Conservation (phyloP, 2,797 vertebrate species). For the Scolopax bukidnonensis region DNA sequence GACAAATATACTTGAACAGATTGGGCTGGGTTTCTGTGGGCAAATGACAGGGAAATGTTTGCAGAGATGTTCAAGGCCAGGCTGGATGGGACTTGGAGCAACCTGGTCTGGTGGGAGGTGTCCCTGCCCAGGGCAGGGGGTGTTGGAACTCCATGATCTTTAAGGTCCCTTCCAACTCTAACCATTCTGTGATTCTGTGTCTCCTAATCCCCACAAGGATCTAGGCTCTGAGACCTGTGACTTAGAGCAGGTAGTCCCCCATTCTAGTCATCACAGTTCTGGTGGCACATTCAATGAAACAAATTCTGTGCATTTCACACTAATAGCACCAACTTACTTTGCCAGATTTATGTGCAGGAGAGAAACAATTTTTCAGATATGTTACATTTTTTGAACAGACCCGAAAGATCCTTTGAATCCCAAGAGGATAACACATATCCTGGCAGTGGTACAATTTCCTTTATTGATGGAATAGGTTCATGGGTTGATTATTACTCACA, state of each 20-base stretch:
- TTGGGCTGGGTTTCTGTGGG: neutral
- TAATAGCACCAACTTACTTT: neutral
- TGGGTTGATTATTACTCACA: neutral
- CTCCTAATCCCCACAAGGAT: neutral
- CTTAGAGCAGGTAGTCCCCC: rapidly evolving
- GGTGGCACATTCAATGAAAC: neutral
- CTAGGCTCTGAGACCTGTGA: neutral
- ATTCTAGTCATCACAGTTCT: neutral
- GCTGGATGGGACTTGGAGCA: no score
- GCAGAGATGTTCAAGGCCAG: no score
- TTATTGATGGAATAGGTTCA: neutral
- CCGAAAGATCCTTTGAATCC: neutral
- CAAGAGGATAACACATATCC: neutral
- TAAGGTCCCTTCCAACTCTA: no score
- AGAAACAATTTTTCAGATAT: neutral
- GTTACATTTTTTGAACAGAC: neutral
- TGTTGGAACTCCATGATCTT: no score
- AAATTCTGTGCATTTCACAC: neutral
- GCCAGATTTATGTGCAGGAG: neutral
- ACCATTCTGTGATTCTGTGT: neutral
- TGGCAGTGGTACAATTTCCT: neutral
- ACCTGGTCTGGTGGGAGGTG: no score
- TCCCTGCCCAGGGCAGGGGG: no score
- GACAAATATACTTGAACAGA: neutral
- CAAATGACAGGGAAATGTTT: neutral